A percentile compares a stretch with the other conserved stretches of the same genome.
Conservation (phyloP, 2,113 vertebrate species). For the Anser cygnoides region DNA sequence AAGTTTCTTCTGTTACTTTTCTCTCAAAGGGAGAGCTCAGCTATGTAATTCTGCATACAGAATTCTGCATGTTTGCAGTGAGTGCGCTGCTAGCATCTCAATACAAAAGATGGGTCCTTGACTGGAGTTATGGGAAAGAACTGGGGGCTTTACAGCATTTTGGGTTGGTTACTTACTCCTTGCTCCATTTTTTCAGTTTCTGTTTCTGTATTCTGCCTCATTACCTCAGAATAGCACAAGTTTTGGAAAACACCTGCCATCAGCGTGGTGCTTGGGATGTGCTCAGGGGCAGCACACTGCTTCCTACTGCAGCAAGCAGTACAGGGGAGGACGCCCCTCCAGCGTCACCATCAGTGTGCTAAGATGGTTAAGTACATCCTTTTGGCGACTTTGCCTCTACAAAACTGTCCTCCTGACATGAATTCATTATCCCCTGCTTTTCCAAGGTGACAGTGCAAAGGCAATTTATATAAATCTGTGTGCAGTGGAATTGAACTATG, state of each 20-base stretch:
- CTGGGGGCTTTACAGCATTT: background rate
- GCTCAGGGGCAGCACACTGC: background rate
- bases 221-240: background rate
- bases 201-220: fast-evolving
- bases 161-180: background rate
- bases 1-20: background rate
- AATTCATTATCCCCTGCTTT: background rate
- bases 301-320: fast-evolving
- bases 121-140: background rate
- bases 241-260: background rate
- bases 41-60: background rate
- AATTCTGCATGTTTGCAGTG: background rate
- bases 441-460: background rate
- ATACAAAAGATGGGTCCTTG: background rate
- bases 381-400: background rate
- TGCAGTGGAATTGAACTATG: background rate
- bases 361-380: background rate
- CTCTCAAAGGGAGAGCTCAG: background rate
- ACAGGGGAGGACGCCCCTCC: background rate
- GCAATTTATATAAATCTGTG: background rate
- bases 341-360: fast-evolving
- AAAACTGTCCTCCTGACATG: background rate
- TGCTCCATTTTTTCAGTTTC: background rate
- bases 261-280: background rate
- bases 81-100: background rate